Conservation (phyloP, 2,113 vertebrate genomes). For the Bujurquina vittata region DNA sequence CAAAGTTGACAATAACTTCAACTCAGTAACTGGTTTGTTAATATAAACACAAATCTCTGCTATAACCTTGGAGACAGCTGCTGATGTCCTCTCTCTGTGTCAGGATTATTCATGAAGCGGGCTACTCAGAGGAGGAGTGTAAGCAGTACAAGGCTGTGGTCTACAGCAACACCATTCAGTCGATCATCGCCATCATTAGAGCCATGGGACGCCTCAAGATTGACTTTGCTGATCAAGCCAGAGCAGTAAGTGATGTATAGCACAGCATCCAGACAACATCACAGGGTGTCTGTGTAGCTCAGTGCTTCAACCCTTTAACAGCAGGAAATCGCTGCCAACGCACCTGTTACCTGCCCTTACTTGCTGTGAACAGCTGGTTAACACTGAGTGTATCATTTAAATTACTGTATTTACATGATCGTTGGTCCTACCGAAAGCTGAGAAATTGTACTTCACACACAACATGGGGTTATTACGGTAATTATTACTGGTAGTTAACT, state of each 20-base stretch:
- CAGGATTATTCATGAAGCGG: slow-evolving; percentile 98
- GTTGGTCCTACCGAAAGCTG: too few relatives aligned
- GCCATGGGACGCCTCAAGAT: slow-evolving; percentile 98
- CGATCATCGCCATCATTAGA: slow-evolving; percentile 97
- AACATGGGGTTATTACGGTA: too few relatives aligned
- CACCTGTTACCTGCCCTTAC: too few relatives aligned
- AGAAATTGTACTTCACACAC: too few relatives aligned
- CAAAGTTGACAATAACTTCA: background rate
- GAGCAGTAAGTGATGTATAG: slow-evolving; percentile 86
- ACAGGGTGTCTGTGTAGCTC: background rate
- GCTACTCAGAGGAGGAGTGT: slow-evolving; percentile 98
- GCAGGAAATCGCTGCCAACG: too few relatives aligned
- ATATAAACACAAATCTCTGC: background rate
- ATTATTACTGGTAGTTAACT: too few relatives aligned
- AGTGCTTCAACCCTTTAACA: too few relatives aligned
- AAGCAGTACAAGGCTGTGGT: slow-evolving; percentile 99
- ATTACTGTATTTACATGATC: too few relatives aligned
- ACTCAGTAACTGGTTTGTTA: background rate
- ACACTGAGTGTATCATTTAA: too few relatives aligned
- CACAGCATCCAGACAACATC: background rate
- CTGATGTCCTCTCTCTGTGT: background rate
- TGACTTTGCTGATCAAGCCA: slow-evolving; percentile 89
- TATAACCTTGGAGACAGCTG: background rate
- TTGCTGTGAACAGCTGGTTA: too few relatives aligned
- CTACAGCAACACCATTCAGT: slow-evolving; percentile 99